Evolutionary conservation across 2,113 vertebrate genomes (phyloP).

Genomic region (Manacus vitellinus): DNA sequence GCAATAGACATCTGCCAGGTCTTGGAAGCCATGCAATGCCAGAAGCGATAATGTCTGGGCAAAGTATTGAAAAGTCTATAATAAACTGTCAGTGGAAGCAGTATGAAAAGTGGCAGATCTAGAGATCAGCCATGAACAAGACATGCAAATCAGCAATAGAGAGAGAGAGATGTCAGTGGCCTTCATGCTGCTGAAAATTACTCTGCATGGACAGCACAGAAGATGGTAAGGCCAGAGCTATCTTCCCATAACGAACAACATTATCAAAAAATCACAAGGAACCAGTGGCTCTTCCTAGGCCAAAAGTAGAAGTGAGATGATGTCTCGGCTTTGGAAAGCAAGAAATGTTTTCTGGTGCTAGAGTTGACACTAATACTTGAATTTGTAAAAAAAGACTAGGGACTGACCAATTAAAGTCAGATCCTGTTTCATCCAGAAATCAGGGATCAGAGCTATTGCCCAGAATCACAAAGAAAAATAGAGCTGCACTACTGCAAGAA

Average conservation of each 20-base stretch:
- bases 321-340: neutral
- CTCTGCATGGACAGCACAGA: neutral
- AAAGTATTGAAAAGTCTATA: neutral
- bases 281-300: neutral
- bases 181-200: neutral
- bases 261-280: neutral
- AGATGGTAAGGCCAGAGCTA: neutral
- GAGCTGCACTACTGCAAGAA: neutral
- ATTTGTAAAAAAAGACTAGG: neutral
- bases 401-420: neutral
- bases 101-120: neutral
- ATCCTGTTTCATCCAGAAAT: neutral
- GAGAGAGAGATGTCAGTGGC: neutral
- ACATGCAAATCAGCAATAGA: neutral
- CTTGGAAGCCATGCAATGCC: neutral
- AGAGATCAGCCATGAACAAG: neutral
- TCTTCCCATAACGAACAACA: neutral
- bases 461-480: neutral
- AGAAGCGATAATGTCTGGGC: neutral
- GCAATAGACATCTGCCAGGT: neutral
- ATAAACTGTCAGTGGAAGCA: neutral
- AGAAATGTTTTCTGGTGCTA: neutral
- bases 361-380: neutral
- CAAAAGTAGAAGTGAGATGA: neutral
- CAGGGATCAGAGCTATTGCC: neutral